Evolutionary conservation across 2,888 invertebrate genomes (phyloP).

Genomic region (Temnothorax unifasciatus): DNA sequence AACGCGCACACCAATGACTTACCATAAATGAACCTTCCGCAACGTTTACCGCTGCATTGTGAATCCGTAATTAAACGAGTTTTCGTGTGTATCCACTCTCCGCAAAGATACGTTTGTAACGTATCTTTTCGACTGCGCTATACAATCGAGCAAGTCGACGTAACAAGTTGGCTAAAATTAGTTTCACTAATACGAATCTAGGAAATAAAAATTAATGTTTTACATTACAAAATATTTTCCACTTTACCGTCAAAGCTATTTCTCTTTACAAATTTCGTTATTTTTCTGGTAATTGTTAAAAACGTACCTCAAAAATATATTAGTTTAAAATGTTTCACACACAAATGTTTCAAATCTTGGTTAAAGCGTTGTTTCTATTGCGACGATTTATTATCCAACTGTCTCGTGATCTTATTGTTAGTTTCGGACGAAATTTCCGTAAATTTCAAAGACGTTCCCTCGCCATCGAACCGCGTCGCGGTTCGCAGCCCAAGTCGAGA

Average conservation of each 20-base stretch:
- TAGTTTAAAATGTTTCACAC: background rate
- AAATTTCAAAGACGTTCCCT: slow-evolving; percentile 30
- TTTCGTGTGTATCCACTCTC: background rate
- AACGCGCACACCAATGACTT: slow-evolving; percentile 7
- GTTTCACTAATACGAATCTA: background rate
- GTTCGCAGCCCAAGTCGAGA: slow-evolving; percentile 26
- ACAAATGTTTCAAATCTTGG: background rate
- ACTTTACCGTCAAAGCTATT: background rate
- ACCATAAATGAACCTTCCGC: background rate
- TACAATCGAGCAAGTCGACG: background rate
- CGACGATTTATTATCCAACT: slow-evolving; percentile 4
- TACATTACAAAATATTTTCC: background rate
- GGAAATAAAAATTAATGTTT: background rate
- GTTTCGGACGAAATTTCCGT: background rate
- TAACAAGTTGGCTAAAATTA: background rate
- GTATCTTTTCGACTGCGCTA: background rate
- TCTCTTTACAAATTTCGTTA: background rate
- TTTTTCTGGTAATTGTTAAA: slow-evolving; percentile 8
- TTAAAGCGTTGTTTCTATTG: background rate
- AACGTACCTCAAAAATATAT: background rate
- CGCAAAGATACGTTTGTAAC: background rate
- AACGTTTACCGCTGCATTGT: background rate
- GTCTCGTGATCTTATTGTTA: background rate
- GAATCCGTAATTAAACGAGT: slow-evolving; percentile 27
- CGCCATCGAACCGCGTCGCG: slow-evolving; percentile 28